Base-by-base conservation (phyloP, 2,888 invertebrate species). In the Cryptosula pallasiana region DNA sequence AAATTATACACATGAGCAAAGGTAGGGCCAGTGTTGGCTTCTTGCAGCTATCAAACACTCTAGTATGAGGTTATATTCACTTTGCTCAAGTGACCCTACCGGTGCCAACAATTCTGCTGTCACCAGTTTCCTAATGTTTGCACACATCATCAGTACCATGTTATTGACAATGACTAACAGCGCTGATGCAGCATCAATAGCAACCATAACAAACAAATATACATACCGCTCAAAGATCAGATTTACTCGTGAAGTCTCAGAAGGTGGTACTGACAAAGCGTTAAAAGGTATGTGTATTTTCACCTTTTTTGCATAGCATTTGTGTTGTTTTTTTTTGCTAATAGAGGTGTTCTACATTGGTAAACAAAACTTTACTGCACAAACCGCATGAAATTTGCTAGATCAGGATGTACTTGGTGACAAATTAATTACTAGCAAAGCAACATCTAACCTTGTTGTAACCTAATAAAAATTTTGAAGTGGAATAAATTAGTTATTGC, bases 21-120 rank as follows among this genome's bases (percentile, higher is more conserved):
- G 5, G 45, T 45, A 45, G 20, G 20, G 20, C 20, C 45, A 45
- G 45, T 34, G 32, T 32, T 13, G 63, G 63, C 63, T 32, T 29
- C 9, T 32, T 3, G 20, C 63, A 63, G 32, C 63, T 63, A 13
- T 29, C n/a, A 16, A 13, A 63, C 63, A 32, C 9, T 63, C 32
- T 63, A 63, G 34, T 27, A 63, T 63, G 63, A 63, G 63, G 63
- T 63, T 63, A 63, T 13, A 16, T 32, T 34, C 34, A 13, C 25
- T 13, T 27, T 63, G 2, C 27, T 16, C 13, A 20, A 32, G 27
- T 32, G 16, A 32, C 27, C 27, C 63, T 23, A 45, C 45, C 16
- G 55, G 55, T 23, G 55, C 55, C 16, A 3, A 55, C 25, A 5
- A 55, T 3, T 20, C 63, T 27, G 16, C 27, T n/a, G 2, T 34